phyloP scores from a whole-genome alignment of 1,140 invertebrate species.

The Formica selysi region DNA sequence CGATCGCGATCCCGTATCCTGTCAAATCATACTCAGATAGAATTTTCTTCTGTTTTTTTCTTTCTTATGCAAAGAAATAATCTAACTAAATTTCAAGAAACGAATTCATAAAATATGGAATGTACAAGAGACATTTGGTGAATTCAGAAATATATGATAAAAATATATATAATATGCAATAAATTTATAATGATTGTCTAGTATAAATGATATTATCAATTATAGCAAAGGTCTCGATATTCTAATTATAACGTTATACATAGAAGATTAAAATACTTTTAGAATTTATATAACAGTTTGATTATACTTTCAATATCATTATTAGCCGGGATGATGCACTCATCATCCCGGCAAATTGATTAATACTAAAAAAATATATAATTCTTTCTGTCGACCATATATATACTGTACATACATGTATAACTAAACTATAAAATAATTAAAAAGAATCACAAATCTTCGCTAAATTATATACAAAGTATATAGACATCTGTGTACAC shows the following conservation, averaged over 20 bases:
- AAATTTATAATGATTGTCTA: too few relatives aligned
- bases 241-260: not conserved
- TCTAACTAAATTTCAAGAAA: not conserved
- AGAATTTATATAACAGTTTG: too few relatives aligned
- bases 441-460: not conserved
- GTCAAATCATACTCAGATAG: not conserved
- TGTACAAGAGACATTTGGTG: not conserved
- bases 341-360: too few relatives aligned
- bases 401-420: too few relatives aligned
- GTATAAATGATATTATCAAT: not conserved
- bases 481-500: not conserved
- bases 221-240: not conserved
- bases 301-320: too few relatives aligned
- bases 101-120: not conserved
- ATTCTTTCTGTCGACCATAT: too few relatives aligned
- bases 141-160: not conserved
- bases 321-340: too few relatives aligned
- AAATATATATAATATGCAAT: too few relatives aligned
- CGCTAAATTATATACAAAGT: not conserved
- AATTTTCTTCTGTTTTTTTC: not conserved
- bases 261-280: not conserved
- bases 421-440: not conserved
- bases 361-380: too few relatives aligned
- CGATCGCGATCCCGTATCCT: not conserved
- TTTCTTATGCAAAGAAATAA: not conserved